Evolutionary conservation across 2,797 vertebrate genomes (phyloP).

Genomic region (Triplophysa yarkandensis): DNA sequence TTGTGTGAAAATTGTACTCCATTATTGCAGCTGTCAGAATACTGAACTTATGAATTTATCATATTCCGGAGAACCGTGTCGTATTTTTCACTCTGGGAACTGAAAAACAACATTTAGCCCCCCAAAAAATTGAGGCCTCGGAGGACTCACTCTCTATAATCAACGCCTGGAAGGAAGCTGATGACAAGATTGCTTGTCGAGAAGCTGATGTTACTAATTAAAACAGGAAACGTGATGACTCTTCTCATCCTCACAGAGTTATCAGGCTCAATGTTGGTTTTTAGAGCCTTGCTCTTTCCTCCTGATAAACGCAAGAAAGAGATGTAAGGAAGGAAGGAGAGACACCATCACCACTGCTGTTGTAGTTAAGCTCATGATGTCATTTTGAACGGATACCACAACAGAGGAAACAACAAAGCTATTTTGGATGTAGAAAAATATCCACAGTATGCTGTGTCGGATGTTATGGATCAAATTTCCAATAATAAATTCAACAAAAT

Average conservation of each 20-base stretch:
- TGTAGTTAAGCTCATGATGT: slow-evolving; percentile 58
- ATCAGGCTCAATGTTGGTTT: slow-evolving; percentile 59
- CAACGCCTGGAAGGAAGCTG: slow-evolving; percentile 62
- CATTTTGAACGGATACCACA: slow-evolving; percentile 53
- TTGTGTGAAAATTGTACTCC: slow-evolving; percentile 48
- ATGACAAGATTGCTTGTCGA: slow-evolving; percentile 63
- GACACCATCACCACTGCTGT: slow-evolving; percentile 30
- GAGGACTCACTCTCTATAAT: slow-evolving; percentile 54
- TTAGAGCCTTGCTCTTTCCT: slow-evolving; percentile 66
- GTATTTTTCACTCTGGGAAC: slow-evolving; percentile 35
- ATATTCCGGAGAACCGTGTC: slow-evolving; percentile 24
- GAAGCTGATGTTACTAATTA: slow-evolving; percentile 66
- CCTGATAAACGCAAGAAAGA: slow-evolving; percentile 63
- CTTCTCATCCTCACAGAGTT: slow-evolving; percentile 62
- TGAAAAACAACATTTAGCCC: slow-evolving; percentile 53
- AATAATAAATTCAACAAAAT: no score
- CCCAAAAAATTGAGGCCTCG: slow-evolving; percentile 43
- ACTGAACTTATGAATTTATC: slow-evolving; percentile 36
- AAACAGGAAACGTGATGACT: slow-evolving; percentile 71
- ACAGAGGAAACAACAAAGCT: slow-evolving; percentile 55
- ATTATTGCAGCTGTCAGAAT: slow-evolving; percentile 62
- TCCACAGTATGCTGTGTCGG: neutral
- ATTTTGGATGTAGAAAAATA: slow-evolving; percentile 43
- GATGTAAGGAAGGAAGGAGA: slow-evolving; percentile 56
- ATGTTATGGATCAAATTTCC: neutral